Evolutionary conservation across 2,797 vertebrate species (phyloP).

Genomic region (Halcyon chelicuti): DNA sequence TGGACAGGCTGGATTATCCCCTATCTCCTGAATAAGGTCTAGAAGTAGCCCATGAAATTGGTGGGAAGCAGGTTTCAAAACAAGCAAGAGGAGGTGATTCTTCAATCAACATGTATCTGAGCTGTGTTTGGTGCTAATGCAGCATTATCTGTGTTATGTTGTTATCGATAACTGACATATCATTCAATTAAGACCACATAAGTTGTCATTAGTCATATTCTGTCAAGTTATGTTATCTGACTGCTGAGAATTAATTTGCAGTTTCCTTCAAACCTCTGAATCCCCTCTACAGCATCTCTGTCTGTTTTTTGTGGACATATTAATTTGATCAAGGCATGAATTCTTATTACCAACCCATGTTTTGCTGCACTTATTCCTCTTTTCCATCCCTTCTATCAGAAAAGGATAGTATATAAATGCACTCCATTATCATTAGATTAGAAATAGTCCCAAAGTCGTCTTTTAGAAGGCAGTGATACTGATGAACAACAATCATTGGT

Average conservation of each 20-base stretch:
- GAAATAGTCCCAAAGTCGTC: neutral
- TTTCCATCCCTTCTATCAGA: neutral
- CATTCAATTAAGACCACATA: neutral
- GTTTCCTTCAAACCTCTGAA: neutral
- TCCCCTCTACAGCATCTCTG: neutral
- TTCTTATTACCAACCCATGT: neutral
- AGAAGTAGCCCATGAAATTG: neutral
- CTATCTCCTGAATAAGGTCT: neutral
- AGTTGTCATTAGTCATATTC: neutral
- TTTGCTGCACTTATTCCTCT: neutral
- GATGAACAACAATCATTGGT: neutral
- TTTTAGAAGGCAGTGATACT: neutral
- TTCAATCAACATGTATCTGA: neutral
- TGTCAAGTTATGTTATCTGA: neutral
- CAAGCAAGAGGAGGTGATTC: neutral
- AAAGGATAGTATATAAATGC: neutral
- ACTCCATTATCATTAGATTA: neutral
- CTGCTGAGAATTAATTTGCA: neutral
- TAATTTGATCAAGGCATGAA: neutral
- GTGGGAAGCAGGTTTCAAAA: neutral
- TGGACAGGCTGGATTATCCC: neutral
- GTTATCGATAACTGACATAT: neutral
- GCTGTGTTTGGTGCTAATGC: neutral
- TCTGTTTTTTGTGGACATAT: neutral
- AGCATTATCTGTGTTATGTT: neutral